A percentile compares a stretch with the other conserved stretches of the same genome.
Conservation (phyloP, 2,113 vertebrate genomes). For the Prietella phreatophila region DNA sequence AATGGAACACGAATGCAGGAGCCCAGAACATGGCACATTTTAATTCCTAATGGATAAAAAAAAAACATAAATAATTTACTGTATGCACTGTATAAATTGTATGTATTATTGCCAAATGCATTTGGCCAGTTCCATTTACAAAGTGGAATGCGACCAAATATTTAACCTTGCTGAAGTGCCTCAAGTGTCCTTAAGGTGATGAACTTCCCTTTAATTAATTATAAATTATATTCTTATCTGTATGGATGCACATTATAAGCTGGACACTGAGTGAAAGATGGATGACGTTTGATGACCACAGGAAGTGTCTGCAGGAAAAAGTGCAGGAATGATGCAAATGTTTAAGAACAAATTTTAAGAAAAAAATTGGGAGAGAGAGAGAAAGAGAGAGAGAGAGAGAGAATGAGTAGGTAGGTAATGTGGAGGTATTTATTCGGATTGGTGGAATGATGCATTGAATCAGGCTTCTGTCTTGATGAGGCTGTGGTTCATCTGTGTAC, state of each 20-base stretch:
- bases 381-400: background rate
- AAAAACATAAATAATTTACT: background rate
- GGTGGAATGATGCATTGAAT: conserved; percentile 48
- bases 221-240: conserved; percentile 21
- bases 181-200: background rate
- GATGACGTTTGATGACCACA: conserved; percentile 18
- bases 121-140: conserved; percentile 17
- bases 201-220: conserved; percentile 27
- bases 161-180: conserved; percentile 63
- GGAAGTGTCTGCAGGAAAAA: background rate
- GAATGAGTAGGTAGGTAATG: conserved; percentile 12
- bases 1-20: background rate
- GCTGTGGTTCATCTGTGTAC: conserved; percentile 1
- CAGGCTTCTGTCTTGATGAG: conserved; percentile 50
- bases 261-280: background rate
- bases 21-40: background rate
- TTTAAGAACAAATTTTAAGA: background rate
- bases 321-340: background rate
- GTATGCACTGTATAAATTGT: background rate
- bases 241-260: background rate
- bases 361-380: background rate
- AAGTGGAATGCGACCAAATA: conserved; percentile 23
- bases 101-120: background rate
- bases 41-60: background rate
- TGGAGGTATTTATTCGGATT: conserved; percentile 44